Conservation (phyloP, 2,113 vertebrate genomes). For the Coracopsis vasa region DNA sequence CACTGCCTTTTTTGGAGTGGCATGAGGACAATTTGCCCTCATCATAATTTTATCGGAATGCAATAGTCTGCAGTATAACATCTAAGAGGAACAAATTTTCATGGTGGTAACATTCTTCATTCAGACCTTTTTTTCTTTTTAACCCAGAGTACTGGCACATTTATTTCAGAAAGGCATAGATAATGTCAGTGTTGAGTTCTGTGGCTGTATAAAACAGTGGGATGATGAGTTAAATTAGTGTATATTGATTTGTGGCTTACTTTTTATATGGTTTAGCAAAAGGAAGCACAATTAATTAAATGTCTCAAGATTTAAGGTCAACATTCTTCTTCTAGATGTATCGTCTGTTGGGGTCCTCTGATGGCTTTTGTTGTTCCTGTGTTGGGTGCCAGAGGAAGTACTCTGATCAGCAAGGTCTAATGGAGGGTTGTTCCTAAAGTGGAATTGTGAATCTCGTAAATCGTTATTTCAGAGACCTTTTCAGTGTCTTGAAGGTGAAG, state of each 20-base stretch:
- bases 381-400: not conserved
- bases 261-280: constrained; percentile 6
- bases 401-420: not conserved
- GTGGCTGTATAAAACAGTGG: constrained; percentile 19
- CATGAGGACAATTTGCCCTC: not conserved
- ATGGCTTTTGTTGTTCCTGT: not conserved
- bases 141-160: not conserved
- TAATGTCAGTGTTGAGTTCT: not conserved
- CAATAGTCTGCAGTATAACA: not conserved
- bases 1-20: constrained; percentile 20
- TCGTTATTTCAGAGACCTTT: not conserved
- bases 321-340: not conserved
- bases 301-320: not conserved
- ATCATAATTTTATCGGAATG: constrained; percentile 13
- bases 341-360: not conserved
- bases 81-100: not conserved
- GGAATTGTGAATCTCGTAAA: not conserved
- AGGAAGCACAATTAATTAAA: not conserved
- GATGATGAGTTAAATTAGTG: not conserved
- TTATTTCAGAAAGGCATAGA: not conserved
- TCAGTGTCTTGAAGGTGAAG: not conserved
- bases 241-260: constrained; percentile 17
- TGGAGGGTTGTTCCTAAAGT: not conserved
- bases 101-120: not conserved
- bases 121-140: not conserved